Base-by-base conservation (phyloP, 1,140 invertebrate species). In the Lethrus apterus region DNA sequence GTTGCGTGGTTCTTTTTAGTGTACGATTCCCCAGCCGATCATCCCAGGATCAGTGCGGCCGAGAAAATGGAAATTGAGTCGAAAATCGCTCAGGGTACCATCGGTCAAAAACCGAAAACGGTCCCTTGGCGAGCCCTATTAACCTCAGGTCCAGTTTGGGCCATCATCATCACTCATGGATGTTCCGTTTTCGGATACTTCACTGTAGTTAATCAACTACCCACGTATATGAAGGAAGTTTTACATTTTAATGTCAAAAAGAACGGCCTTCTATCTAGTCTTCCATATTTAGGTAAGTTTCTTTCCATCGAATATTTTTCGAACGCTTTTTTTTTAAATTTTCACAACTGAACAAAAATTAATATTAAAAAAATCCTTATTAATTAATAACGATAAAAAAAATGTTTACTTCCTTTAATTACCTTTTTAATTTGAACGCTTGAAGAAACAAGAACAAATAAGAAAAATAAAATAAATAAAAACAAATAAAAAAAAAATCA, bases 181-280 rank as follows among this genome's bases (percentile, higher is more conserved):
- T 82, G 87, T 43, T 90, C 90, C 48, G 93, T 96, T 47, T 98
- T 93, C 73, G 88, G 90, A 0, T 95, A 93, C 70, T 96, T 96
- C 70, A 95, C 89, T 2, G 81, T 97, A 31, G 79, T 96, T 38
- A 92, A 92, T 64, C 88, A 93, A 60, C 72, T 98, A 44, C 94
- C 94, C 5, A 93, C 86, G 0, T 98, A 93, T 67, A 86, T 97
- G 79, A 87, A 91, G 59, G 80, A 85, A 59, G 87, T 96, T 40
- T 72, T 97, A 5, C 73, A 86, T 55, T 93, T 86, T 59, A 78
- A 92, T 59, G 89, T 96, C 51, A 86, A 92, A 68, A 72, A 62
- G 29, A 90, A 93, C 64, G 89, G 91, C 13, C 72, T 93, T 9
- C 69, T 91, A 36, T 90, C 89, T 2, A 89, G 89, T 11, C 69